These are phyloP conservation scores for Drosophila santomea DNA, from an alignment of 1,140 invertebrate species.

Conservation along the genomic window DNA sequence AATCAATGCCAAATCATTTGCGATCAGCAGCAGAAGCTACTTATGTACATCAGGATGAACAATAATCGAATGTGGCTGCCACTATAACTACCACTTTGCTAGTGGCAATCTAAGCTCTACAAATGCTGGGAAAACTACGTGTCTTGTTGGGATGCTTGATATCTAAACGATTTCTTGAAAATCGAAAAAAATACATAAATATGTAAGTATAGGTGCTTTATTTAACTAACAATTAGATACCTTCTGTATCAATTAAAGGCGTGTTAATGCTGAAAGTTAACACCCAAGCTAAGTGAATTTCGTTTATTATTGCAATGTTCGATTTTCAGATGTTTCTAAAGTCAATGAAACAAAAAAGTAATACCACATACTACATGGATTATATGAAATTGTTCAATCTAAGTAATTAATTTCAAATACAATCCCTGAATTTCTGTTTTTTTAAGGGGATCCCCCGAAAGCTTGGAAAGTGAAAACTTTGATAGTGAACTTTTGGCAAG, in stretches of 20 bases:
- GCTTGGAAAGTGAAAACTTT: conserved; percentile 20
- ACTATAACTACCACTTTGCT: not conserved
- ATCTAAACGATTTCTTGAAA: no score
- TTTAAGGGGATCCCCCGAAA: not conserved
- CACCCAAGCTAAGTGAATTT: not conserved
- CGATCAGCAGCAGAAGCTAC: conserved; percentile 24
- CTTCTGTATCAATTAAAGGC: not conserved
- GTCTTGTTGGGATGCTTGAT: no score
- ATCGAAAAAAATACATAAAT: not conserved
- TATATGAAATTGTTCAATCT: no score
- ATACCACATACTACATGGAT: no score
- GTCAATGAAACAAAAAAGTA: no score
- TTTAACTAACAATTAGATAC: not conserved
- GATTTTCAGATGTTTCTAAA: not conserved
- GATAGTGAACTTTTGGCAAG: not conserved
- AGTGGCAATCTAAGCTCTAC: no score
- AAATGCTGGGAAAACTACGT: no score
- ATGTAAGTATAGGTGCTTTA: not conserved
- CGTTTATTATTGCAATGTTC: no score
- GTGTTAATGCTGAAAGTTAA: not conserved
- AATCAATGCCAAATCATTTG: conserved; percentile 52
- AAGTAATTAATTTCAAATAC: no score
- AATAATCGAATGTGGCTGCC: not conserved
- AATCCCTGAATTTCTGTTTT: not conserved
- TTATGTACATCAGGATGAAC: not conserved